Percentiles rank a stretch among this genome's conserved stretches.
These are phyloP conservation scores for Trichogramma pretiosum DNA, from an alignment of 1,140 invertebrate species.

Conservation along the genomic window DNA sequence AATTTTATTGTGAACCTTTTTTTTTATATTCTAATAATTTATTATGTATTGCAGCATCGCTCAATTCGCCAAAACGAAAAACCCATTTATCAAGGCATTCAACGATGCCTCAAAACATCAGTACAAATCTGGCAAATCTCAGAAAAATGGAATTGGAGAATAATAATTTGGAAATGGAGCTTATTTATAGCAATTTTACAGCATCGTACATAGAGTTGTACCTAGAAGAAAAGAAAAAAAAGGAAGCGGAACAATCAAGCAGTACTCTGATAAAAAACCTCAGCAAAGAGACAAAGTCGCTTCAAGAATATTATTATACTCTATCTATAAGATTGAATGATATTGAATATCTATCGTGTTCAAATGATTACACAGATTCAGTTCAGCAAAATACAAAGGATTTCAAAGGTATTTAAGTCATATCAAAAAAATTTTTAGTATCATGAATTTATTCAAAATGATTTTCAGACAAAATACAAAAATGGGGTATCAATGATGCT, in stretches of 20 bases:
- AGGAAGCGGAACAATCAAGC: slow-evolving; percentile 4
- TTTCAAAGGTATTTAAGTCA: neutral
- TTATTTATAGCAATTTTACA: slow-evolving; percentile 7
- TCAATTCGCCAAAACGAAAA: slow-evolving; percentile 14
- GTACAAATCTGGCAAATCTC: neutral
- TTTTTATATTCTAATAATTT: neutral
- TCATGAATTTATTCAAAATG: neutral
- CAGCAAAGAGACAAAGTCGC: slow-evolving; percentile 7
- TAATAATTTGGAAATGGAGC: slow-evolving; percentile 15
- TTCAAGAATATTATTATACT: slow-evolving; percentile 2
- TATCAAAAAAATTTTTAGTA: neutral
- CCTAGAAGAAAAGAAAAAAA: slow-evolving; percentile 10
- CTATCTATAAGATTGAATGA: slow-evolving; percentile 8
- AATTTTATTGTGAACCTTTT: no score
- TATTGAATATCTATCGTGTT: neutral
- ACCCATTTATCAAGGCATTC: slow-evolving; percentile 5
- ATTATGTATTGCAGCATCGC: neutral
- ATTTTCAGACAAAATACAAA: slow-evolving; percentile 3
- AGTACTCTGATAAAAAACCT: slow-evolving; percentile 3
- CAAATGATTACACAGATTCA: slow-evolving; percentile 3
- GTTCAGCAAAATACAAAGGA: neutral
- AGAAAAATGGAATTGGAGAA: slow-evolving; percentile 17
- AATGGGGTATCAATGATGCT: slow-evolving; percentile 4
- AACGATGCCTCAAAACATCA: neutral
- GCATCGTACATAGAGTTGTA: slow-evolving; percentile 6